A percentile compares a stretch with the other conserved stretches of the same genome.
phyloP scores from a whole-genome alignment of 2,113 vertebrate genomes.

The Chionomys nivalis region DNA sequence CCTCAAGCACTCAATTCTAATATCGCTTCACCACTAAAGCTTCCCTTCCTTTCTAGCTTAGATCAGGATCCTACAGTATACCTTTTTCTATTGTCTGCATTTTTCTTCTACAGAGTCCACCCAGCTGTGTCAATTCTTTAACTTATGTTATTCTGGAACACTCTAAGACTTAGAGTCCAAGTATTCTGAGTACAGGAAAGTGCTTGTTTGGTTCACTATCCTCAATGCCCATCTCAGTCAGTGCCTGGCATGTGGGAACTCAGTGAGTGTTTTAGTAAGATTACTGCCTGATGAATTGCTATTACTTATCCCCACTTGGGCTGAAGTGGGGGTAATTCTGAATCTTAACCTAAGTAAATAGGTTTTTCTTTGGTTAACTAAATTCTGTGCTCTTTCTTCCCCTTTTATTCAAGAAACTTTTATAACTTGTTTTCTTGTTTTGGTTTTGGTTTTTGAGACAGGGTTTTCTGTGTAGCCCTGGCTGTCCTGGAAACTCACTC shows the following conservation, averaged over 20 bases:
- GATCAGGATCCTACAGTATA: background rate
- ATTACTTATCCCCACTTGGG: background rate
- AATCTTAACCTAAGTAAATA: constrained; percentile 14
- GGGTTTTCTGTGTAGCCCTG: background rate
- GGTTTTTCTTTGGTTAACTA: background rate
- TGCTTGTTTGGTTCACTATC: constrained; percentile 20
- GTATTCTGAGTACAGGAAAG: background rate
- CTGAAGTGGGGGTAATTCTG: background rate
- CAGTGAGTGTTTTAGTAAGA: constrained; percentile 28
- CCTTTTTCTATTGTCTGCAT: constrained; percentile 21
- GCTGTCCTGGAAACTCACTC: background rate
- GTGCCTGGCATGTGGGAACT: background rate
- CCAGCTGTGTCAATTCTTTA: background rate
- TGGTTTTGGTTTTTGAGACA: background rate
- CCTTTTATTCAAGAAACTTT: constrained; percentile 1
- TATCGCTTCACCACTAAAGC: background rate
- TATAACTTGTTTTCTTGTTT: background rate
- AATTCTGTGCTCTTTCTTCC: constrained; percentile 17
- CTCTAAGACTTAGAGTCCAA: background rate
- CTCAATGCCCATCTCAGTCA: background rate
- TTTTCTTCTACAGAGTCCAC: constrained; percentile 30
- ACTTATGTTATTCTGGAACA: constrained; percentile 16
- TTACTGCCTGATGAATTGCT: background rate
- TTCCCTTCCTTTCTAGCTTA: background rate
- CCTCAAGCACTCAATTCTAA: constrained; percentile 23